Base-by-base conservation (phyloP, 2,888 invertebrate genomes). In the Frankliniella fusca region DNA sequence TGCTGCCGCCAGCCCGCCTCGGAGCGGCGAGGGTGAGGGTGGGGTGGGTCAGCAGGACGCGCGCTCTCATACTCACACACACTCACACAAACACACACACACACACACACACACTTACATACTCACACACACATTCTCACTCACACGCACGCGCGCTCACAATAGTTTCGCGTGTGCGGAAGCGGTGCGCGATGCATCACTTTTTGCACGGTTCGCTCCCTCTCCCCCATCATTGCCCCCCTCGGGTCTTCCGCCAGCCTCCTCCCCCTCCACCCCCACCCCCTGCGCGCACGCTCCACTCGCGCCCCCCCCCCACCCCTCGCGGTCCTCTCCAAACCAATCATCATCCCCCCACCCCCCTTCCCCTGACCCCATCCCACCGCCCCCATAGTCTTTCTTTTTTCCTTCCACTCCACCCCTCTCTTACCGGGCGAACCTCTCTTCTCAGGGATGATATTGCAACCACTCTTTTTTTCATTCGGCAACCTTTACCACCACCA, bases 141-240 rank as follows among this genome's bases (percentile, higher is more conserved):
- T 9, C 65, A n/a, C 65, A 61, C 10, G n/a, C 70, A 27, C 70
- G 10, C 70, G 27, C 23, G 9, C 70, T 12, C 70, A 76, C 70
- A 76, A 76, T 76, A 27, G 70, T 76, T 76, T 76, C 23, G 70
- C 70, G 70, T 76, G 70, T 76, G 70, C 70, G 70, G 70, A 76
- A 76, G 70, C 70, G 70, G 27, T 12, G 70, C 27, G 27, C 70
- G 70, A 23, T 76, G 70, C 70, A 76, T 76, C 70, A 76, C 70
- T 76, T 76, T 76, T 76, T 76, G 70, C 70, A 76, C 70, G 70
- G 70, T 10, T 27, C 23, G 23, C 70, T 38, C 23, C 23, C 70
- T 3, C 70, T 27, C 27, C 11, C 11, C n/a, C 23, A 9, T 27
- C 9, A 9, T 23, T 23, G 70, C 70, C 65, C 18, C 54, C 15